phyloP scores from a whole-genome alignment of 2,113 vertebrate species.

The Centropus bengalensis region DNA sequence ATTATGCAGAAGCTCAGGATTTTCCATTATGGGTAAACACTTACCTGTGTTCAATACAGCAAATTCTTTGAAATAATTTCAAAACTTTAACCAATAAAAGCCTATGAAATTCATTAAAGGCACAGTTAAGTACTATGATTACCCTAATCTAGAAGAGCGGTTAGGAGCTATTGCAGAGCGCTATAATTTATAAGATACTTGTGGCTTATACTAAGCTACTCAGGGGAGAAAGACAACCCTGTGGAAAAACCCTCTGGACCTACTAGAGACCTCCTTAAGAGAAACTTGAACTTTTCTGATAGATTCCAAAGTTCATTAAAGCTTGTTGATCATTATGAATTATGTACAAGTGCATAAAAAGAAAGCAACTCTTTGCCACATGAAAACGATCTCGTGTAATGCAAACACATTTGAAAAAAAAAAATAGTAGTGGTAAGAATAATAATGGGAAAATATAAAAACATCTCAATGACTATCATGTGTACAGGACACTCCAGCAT shows the following conservation, averaged over 20 bases:
- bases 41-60: neutral
- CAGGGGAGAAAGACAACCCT: neutral
- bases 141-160: neutral
- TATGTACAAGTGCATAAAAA: neutral
- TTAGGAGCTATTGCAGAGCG: neutral
- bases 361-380: neutral
- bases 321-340: neutral
- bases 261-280: neutral
- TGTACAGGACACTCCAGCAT: neutral
- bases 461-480: fast-evolving
- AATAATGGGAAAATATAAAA: neutral
- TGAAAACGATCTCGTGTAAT: neutral
- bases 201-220: neutral
- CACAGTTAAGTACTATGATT: neutral
- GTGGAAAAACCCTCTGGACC: neutral
- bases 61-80: neutral
- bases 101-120: neutral
- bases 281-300: neutral
- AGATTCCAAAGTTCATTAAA: neutral
- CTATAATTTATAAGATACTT: neutral
- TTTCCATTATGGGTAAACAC: neutral
- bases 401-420: neutral
- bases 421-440: neutral
- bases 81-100: neutral
- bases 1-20: neutral